Base-by-base conservation (phyloP, 2,888 invertebrate genomes). In the Lasioglossum pauxillum region DNA sequence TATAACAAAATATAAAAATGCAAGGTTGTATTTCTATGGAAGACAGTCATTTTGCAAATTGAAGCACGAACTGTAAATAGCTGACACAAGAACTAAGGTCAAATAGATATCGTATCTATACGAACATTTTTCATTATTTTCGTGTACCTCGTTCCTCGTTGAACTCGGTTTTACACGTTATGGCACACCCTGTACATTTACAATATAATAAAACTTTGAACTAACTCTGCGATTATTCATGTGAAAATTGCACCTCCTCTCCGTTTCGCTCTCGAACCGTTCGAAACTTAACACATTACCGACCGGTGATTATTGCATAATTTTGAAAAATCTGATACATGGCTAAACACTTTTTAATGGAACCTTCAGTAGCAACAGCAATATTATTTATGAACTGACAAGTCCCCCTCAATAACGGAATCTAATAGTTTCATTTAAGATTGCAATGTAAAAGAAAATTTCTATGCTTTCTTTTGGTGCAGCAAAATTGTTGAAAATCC, bases 81-180 rank as follows among this genome's bases (percentile, higher is more conserved):
- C 31, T 64, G 60, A 31, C 31, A 31, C 31, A 31, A 31, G 31
- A 64, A 31, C 16, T 23, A 19, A 19, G 19, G 35, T 67, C 35
- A 67, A 67, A 67, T 23, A 67, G 67, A 35, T 10, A 10, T 16
- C 19, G 35, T 19, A 19, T 35, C 19, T 23, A 67, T 35, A 67
- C 31, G 27, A 31, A 31, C 60, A 31, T 64, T 60, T 60, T 60
- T 27, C 5, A 60, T 27, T 27, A 27, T 60, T 60, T 60, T 27
- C 60, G 10, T 5, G 14, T 27, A 27, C 27, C 27, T 60, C 60
- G 60, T 27, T 60, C 14, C 8, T 53, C 53, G 23, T 8, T 53
- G 23, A 53, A 53, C 53, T 53, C 53, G 53, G 60, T 75, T 83
- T 75, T 60, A 82, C 82, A 46, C 10, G 57, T 16, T 57, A 81